Conservation (phyloP, 2,797 vertebrate species). For the Luscinia luscinia region DNA sequence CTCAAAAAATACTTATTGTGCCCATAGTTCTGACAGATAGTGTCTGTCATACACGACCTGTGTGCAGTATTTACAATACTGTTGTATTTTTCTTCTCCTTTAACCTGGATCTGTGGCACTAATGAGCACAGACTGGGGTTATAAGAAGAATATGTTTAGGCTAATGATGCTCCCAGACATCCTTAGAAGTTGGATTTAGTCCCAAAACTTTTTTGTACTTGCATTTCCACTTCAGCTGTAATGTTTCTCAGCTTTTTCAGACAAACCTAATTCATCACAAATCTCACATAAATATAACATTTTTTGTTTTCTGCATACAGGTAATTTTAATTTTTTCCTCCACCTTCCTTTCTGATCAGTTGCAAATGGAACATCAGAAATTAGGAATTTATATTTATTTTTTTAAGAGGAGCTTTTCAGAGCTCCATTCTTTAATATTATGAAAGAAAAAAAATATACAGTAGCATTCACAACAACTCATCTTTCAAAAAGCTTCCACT, state of each 20-base stretch:
- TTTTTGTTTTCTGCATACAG: not conserved
- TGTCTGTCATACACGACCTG: too few relatives aligned
- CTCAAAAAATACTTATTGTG: not conserved
- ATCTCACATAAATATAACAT: not conserved
- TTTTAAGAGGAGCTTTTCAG: constrained; percentile 5
- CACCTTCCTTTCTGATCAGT: not conserved
- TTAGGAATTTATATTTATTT: not conserved
- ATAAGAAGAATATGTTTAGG: not conserved
- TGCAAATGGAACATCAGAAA: constrained; percentile 25
- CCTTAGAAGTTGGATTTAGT: not conserved
- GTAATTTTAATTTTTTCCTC: not conserved
- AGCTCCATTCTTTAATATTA: constrained; percentile 28
- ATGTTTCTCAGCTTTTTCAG: not conserved
- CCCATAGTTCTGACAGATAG: not conserved
- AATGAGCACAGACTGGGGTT: not conserved
- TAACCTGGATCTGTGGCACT: not conserved
- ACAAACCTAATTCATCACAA: not conserved
- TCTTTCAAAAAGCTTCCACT: constrained; percentile 39
- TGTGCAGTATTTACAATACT: not conserved
- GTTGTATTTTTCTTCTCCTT: not conserved
- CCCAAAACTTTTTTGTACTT: not conserved
- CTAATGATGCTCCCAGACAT: not conserved
- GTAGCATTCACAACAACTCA: constrained; percentile 29
- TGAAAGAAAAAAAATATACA: constrained; percentile 47
- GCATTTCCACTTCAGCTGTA: not conserved